Base-by-base conservation (phyloP, 2,888 invertebrate genomes). In the Melieria crassipennis region DNA sequence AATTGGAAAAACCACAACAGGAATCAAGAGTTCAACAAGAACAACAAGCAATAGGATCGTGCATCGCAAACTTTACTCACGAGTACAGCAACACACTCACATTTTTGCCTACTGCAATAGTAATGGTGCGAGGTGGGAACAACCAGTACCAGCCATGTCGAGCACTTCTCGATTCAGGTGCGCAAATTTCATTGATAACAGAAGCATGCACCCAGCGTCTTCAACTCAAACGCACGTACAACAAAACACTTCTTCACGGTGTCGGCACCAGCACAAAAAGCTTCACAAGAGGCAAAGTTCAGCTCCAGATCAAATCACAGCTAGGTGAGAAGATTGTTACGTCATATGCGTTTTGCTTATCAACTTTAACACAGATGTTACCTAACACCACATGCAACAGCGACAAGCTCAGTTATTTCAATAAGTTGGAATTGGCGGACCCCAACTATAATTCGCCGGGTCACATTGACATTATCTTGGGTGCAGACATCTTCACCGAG, bases 131-230 rank as follows among this genome's bases (percentile, higher is more conserved):
- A 43, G 66, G 63, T 47, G 58, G 9, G 4, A 61, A 10, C 30
- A 69, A 64, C 42, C 10, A 42, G 11, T 45, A 62, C n/a, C 68
- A 71, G 60, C 60, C 68, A 42, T 75, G 73, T 61, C 71, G 73
- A 9, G 73, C 63, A 9, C 62, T 75, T 3, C 56, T 75, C 5
- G 73, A 75, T 67, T 72, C 72, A 45, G 73, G 72, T 46, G 70
- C 73, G 7, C 67, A 74, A 50, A 61, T 72, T 9, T 71, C 68
- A 7, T 55, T 75, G 4, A 71, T 75, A 5, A 55, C 71, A 52
- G 73, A 75, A 42, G 67, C 70, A 16, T 76, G 73, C 47, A 66
- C 50, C 10, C 75, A 75, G 50, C 55, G 73, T 6, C 55, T 75
- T 30, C 42, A 58, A 13, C 45, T 76, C 7, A 71, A 60, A 50